phyloP scores from a whole-genome alignment of 2,113 vertebrate species.

The Aix galericulata region DNA sequence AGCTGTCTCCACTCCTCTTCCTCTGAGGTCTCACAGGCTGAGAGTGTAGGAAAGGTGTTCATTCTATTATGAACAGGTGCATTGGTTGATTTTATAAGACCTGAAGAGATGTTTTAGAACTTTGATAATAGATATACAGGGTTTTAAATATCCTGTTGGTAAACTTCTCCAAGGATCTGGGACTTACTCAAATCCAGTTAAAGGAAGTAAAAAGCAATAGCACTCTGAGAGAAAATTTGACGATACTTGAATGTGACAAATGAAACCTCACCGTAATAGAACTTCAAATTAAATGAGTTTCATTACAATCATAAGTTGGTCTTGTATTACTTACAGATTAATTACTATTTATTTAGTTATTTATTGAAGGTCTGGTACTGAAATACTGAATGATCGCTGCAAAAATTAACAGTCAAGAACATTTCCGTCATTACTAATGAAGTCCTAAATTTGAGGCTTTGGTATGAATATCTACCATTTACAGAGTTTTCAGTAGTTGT shows the following conservation, averaged over 20 bases:
- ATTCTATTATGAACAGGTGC: not conserved
- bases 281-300: not conserved
- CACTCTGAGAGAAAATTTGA: not conserved
- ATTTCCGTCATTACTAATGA: not conserved
- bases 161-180: not conserved
- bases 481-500: not conserved
- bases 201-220: not conserved
- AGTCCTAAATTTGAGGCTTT: not conserved
- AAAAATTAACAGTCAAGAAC: not conserved
- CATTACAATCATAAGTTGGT: not conserved
- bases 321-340: not conserved
- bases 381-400: not conserved
- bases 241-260: not conserved
- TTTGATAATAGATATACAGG: not conserved
- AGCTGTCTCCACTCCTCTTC: not conserved
- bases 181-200: not conserved
- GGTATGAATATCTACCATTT: not conserved
- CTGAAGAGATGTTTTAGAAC: rapidly evolving
- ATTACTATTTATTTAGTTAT: not conserved
- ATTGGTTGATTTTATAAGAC: not conserved
- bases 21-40: not conserved
- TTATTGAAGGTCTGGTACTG: not conserved
- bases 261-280: not conserved
- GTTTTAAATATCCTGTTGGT: not conserved
- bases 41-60: not conserved